Base-by-base conservation (phyloP, 2,888 invertebrate species). In the Tyria jacobaeae region DNA sequence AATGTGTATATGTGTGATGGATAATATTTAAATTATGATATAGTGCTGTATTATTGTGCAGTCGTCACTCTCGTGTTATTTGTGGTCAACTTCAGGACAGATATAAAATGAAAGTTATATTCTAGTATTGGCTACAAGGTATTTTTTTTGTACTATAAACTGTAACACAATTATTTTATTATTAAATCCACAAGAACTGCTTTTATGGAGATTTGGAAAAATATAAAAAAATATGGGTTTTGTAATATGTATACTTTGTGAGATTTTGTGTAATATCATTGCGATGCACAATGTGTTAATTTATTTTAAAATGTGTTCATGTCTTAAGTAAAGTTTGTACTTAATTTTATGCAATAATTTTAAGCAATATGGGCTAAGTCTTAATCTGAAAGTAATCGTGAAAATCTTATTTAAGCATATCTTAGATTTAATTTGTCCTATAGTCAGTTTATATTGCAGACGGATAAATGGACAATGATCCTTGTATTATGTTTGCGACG, bases 1-100 rank as follows among this genome's bases (percentile, higher is more conserved):
- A 68, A 71, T 68, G 72, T 75, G 69, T 76, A 68, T 17, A 73
- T 75, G 76, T 74, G 76, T 75, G 76, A 66, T 62, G 55, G 59
- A 72, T 72, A 65, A 66, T 69, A 70, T 71, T 41, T 74, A 56
- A 65, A 66, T 66, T 68, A 51, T 66, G 52, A 39, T 57, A 44
- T 64, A 64, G 49, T 62, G 60, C 62, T 71, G 76, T 69, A 73
- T 67, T 71, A 73, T 74, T 74, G 74, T 74, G 71, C 67, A 67
- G 64, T 57, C 41, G 54, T 65, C 56, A 54, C 65, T 58, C 62
- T 65, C 56, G 54, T 44, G 68, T 67, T 68, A 31, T 54, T 58
- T 21, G 17, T 41, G 7, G 41, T 21, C 3, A 44, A 21, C 17
- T 44, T 21, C 21, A 44, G 21, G 17, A 21, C 7, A 21, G 14